Evolutionary conservation across 1,140 invertebrate species (phyloP).

Genomic region (Charaxes varanes): DNA sequence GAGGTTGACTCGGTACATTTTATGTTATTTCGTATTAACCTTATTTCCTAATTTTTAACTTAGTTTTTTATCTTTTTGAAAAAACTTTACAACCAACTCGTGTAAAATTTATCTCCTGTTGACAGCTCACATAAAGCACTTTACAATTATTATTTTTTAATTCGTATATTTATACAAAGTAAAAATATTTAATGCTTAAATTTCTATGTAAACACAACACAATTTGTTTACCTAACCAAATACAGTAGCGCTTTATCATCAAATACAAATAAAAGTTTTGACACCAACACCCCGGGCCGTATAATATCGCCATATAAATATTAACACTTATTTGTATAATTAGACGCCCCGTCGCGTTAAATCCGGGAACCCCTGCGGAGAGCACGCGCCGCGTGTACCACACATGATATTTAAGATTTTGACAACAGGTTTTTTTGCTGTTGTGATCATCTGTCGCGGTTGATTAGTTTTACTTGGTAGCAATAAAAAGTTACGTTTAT

Average conservation of each 20-base stretch:
- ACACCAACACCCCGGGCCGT: neutral
- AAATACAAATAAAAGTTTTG: conserved; percentile 1
- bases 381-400: conserved; percentile 49
- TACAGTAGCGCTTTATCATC: too few species aligned
- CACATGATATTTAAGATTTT: conserved; percentile 13
- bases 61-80: too few species aligned
- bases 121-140: too few species aligned
- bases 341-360: conserved; percentile 25
- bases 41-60: too few species aligned
- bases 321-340: conserved; percentile 18
- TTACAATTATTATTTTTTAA: too few species aligned
- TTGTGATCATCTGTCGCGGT: conserved; percentile 57
- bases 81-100: too few species aligned
- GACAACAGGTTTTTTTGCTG: conserved; percentile 45
- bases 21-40: too few species aligned
- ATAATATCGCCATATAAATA: conserved; percentile 12
- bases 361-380: conserved; percentile 34
- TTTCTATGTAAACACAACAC: neutral
- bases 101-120: too few species aligned
- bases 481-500: too few species aligned
- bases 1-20: too few species aligned
- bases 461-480: conserved; percentile 5
- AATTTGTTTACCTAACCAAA: neutral
- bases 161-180: too few species aligned
- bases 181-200: too few species aligned